phyloP scores from a whole-genome alignment of 2,113 vertebrate genomes.

The Tragulus kanchil region DNA sequence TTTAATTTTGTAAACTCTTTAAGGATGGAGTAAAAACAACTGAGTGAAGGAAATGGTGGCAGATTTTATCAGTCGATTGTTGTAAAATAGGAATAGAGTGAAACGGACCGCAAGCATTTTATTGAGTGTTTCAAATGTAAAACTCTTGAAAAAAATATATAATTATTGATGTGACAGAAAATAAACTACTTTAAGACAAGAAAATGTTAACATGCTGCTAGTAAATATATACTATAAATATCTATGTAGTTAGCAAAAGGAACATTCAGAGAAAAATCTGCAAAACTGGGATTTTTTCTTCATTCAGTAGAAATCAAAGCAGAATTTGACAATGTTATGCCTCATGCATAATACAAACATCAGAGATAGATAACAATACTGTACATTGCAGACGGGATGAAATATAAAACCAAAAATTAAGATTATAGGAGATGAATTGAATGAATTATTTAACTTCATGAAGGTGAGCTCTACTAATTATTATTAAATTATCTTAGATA shows the following conservation, averaged over 20 bases:
- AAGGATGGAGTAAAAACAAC: not conserved
- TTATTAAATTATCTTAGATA: not conserved
- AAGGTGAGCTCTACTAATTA: not conserved
- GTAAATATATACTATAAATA: not conserved
- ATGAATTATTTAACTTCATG: not conserved
- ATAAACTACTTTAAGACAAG: conserved; percentile 41
- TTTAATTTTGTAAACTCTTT: not conserved
- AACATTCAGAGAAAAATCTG: not conserved
- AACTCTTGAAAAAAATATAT: not conserved
- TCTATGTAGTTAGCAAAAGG: not conserved
- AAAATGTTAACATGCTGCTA: conserved; percentile 27
- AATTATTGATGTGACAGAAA: not conserved
- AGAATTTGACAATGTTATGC: not conserved
- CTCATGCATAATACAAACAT: not conserved
- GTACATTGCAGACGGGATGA: not conserved
- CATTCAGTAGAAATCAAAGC: not conserved
- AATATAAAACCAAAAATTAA: conserved; percentile 24
- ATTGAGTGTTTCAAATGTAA: conserved; percentile 30
- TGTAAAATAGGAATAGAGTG: not conserved
- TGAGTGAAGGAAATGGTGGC: not conserved
- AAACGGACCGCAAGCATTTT: not conserved
- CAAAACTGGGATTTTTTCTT: conserved; percentile 15
- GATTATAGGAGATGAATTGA: not conserved
- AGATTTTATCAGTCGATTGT: not conserved
- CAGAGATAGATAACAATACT: not conserved